These are phyloP conservation scores for Rhodophaea formosa DNA, from an alignment of 2,888 invertebrate genomes.

Conservation along the genomic window DNA sequence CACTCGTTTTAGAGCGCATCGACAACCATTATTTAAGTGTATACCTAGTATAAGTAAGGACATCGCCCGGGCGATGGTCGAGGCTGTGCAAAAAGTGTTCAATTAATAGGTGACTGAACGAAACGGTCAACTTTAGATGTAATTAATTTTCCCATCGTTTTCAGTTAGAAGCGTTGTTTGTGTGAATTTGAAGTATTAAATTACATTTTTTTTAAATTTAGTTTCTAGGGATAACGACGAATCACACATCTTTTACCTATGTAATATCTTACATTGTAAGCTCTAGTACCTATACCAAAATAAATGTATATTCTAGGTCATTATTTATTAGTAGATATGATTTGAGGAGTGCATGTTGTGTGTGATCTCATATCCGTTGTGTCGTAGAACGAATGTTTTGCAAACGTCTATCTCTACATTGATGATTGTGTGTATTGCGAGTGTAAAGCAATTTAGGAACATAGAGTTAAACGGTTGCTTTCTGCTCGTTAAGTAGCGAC, in stretches of 20 bases:
- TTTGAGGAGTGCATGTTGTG: slow-evolving; percentile 64
- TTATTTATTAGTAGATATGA: slow-evolving; percentile 73
- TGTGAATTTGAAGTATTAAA: slow-evolving; percentile 66
- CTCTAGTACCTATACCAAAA: slow-evolving; percentile 76
- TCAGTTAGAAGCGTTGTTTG: slow-evolving; percentile 63
- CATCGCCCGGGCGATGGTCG: slow-evolving; percentile 64
- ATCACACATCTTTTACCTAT: slow-evolving; percentile 51
- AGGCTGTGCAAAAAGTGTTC: slow-evolving; percentile 81
- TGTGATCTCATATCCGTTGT: slow-evolving; percentile 72
- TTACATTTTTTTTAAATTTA: slow-evolving; percentile 46
- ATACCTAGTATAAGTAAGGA: slow-evolving; percentile 60
- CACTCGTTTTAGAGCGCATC: slow-evolving; percentile 81
- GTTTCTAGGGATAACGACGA: slow-evolving; percentile 48
- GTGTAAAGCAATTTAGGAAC: slow-evolving; percentile 46
- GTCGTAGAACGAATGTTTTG: slow-evolving; percentile 44
- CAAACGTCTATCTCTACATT: slow-evolving; percentile 62
- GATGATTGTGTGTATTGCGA: slow-evolving; percentile 55
- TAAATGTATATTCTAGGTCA: slow-evolving; percentile 70
- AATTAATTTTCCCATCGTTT: slow-evolving; percentile 73
- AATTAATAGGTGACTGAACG: slow-evolving; percentile 62
- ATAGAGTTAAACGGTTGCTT: background rate
- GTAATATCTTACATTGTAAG: slow-evolving; percentile 51
- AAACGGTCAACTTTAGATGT: slow-evolving; percentile 48
- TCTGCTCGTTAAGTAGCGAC: slow-evolving; percentile 63
- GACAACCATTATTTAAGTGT: slow-evolving; percentile 71